Base-by-base conservation (phyloP, 2,888 invertebrate species). In the Emmelina monodactyla region DNA sequence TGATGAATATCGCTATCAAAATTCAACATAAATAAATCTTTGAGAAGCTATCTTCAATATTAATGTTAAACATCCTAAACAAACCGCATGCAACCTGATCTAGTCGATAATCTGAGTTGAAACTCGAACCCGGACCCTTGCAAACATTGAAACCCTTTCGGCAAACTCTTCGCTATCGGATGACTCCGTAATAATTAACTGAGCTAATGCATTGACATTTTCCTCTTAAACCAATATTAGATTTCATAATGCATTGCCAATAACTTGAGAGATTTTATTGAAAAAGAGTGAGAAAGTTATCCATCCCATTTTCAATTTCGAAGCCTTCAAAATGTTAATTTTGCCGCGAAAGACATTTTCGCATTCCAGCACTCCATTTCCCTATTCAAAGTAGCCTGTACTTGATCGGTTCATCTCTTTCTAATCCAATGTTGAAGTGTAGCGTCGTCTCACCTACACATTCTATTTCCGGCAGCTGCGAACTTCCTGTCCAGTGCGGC, bases 381-480 rank as follows among this genome's bases (percentile, higher is more conserved):
- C 35, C 44, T 46, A 46, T 42, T 44, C 47, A 36, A 34, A 40
- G 29, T 38, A 31, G 33, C 37, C 40, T n/a, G n/a, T n/a, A n/a
- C n/a, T n/a, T n/a, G n/a, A n/a, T n/a, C n/a, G n/a, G n/a, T 45
- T 51, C 42, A 34, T 62, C 62, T 44, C 40, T 40, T 43, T 62
- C 57, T 37, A 38, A 40, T 51, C 40, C 43, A 35, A 32, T 28
- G n/a, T 43, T 44, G 43, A 42, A 42, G 38, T 40, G 51, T 58
- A 49, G 35, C 40, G 44, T 53, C 55, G 44, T 73, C 66, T 61
- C 64, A 55, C 61, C 64, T 62, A 59, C 65, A 56, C 69, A 64
- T 58, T 73, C 73, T 69, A 79, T 79, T 78, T 79, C 78, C 78
- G 63, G 53, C 55, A 59, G 60, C 57, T 58, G 52, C 56, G 58